A percentile compares a stretch with the other conserved stretches of the same genome.
phyloP scores from a whole-genome alignment of 2,888 invertebrate genomes.

The Junonia oenone region DNA sequence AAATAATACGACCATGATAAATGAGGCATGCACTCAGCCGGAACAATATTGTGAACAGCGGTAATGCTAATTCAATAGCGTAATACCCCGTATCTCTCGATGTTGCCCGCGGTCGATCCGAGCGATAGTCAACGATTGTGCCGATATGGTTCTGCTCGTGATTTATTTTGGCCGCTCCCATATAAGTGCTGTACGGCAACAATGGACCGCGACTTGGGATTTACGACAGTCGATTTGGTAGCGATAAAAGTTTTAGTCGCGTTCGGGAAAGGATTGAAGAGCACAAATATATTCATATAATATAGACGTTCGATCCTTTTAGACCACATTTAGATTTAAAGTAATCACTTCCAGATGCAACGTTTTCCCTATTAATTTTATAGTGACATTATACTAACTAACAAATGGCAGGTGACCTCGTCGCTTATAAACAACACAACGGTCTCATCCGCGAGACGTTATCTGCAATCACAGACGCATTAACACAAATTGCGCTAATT shows the following conservation, averaged over 20 bases:
- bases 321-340: not conserved
- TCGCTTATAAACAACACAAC: conserved; percentile 8
- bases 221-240: conserved; percentile 74
- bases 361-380: not conserved
- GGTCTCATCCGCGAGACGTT: conserved; percentile 21
- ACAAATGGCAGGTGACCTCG: conserved; percentile 8
- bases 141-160: conserved; percentile 75
- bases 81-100: conserved; percentile 65
- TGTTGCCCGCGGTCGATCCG: conserved; percentile 58
- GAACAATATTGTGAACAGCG: conserved; percentile 63
- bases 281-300: conserved; percentile 15
- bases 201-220: conserved; percentile 65
- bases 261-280: conserved; percentile 31
- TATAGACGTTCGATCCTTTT: not conserved
- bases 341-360: not conserved
- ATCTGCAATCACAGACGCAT: conserved; percentile 22
- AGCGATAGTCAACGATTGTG: conserved; percentile 67
- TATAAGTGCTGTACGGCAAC: conserved; percentile 71
- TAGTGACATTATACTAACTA: not conserved
- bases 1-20: conserved; percentile 60
- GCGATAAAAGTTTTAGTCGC: conserved; percentile 69
- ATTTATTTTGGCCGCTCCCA: conserved; percentile 76
- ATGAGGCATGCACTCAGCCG: conserved; percentile 48
- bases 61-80: conserved; percentile 77
- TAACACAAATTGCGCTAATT: conserved; percentile 55